Evolutionary conservation across 2,888 invertebrate species (phyloP), one percentile per base, ranked within the genome.

Genomic region (Aphodius granarius): DNA sequence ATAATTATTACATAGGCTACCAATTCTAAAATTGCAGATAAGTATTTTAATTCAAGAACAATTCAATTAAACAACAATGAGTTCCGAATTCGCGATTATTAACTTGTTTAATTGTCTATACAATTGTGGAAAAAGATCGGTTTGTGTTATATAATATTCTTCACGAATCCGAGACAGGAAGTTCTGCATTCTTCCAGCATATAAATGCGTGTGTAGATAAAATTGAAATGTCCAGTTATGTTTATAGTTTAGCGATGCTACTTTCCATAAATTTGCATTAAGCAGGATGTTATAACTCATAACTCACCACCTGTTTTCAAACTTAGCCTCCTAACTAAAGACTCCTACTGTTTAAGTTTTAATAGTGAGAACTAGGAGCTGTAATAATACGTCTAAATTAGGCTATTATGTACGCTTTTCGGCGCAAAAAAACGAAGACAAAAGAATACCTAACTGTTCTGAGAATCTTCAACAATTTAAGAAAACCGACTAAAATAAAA

Each of bases 181-280:
- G 43, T 3, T 43, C 43, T 6, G 43, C 3, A 43, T 43, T 9
- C 43, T 9, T 43, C 43, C 13, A 13, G 43, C 43, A 43, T 43
- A 43, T 43, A 43, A 43, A 43, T 43, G 43, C 43, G 43, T 13
- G 6, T 43, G 2, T 9, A 43, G 9, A 43, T 43, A 43, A 43
- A 43, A 43, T 43, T 9, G 43, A 68, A 68, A 68, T 68, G 21
- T 68, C n/a, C 21, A 19, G 19, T 65, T 68, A 21, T 68, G 68
- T 68, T 68, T 65, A 62, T 65, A 68, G 5, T 68, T 68, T 68
- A 68, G 21, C 68, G 3, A 4, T 2, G 5, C 21, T 68, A 21
- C 19, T 68, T 68, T 18, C 68, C 21, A 65, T 19, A 68, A 22
- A 19, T 21, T 68, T 19, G 68, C 66, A 65, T 65, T 1, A 43